Evolutionary conservation across 2,888 invertebrate genomes (phyloP).

Genomic region (Metalampra italica): DNA sequence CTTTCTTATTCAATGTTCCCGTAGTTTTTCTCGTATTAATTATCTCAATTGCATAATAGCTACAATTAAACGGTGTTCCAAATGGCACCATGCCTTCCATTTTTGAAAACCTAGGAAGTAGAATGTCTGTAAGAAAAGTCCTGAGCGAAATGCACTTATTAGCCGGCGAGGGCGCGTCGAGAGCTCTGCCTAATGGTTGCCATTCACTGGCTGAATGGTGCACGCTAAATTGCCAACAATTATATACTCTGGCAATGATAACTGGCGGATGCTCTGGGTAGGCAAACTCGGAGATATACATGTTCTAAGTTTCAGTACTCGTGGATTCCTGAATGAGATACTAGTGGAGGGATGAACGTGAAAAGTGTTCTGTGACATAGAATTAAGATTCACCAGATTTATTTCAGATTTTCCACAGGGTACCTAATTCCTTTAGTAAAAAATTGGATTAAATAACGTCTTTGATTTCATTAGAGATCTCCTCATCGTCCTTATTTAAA

Average conservation of each 20-base stretch:
- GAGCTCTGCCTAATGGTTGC: conserved; percentile 71
- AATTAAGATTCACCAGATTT: too few relatives aligned
- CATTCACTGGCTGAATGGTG: conserved; percentile 73
- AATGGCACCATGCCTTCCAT: conserved; percentile 33
- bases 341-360: neutral
- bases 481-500: too few relatives aligned
- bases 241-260: conserved; percentile 76
- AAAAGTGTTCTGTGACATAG: too few relatives aligned
- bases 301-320: neutral
- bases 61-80: conserved; percentile 50
- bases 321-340: neutral
- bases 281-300: conserved; percentile 41
- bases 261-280: conserved; percentile 60
- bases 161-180: conserved; percentile 61
- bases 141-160: conserved; percentile 75
- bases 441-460: too few relatives aligned
- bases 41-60: conserved; percentile 52
- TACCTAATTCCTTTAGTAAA: too few relatives aligned
- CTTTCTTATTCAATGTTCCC: too few relatives aligned
- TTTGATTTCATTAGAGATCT: too few relatives aligned
- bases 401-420: too few relatives aligned
- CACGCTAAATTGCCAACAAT: conserved; percentile 75
- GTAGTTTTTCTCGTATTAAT: conserved; percentile 23
- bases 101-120: conserved; percentile 51
- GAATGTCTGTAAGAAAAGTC: conserved; percentile 70